Conservation (phyloP, 2,797 vertebrate species). For the Borostomias antarcticus region DNA sequence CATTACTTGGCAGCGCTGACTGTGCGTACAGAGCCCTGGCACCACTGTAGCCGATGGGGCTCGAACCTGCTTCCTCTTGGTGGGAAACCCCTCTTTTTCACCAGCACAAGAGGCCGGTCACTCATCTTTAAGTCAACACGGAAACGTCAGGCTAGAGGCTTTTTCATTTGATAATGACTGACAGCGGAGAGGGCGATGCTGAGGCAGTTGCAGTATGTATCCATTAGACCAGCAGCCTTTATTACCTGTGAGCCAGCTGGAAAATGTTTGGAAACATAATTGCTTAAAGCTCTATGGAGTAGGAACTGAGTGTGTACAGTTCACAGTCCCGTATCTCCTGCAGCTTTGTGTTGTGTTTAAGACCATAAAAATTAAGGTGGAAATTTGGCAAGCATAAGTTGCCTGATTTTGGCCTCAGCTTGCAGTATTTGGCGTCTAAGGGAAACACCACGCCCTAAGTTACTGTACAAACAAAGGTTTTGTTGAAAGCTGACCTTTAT, state of each 20-base stretch:
- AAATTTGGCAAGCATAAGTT: constrained; percentile 34
- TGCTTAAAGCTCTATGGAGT: constrained; percentile 60
- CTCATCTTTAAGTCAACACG: neutral
- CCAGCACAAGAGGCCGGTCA: neutral
- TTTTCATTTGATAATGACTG: no score
- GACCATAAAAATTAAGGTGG: constrained; percentile 30
- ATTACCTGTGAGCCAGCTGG: constrained; percentile 46
- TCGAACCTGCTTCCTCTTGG: no score
- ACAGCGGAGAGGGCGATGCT: neutral
- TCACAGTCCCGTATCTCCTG: constrained; percentile 44
- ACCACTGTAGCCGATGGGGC: no score
- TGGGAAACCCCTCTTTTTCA: no score
- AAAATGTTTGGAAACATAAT: constrained; percentile 68
- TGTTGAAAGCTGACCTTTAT: constrained; percentile 7
- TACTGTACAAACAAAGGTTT: neutral
- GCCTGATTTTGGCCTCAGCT: constrained; percentile 20
- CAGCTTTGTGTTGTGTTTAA: constrained; percentile 46
- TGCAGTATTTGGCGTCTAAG: neutral
- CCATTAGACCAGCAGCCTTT: neutral
- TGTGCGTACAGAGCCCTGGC: no score
- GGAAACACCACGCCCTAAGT: neutral
- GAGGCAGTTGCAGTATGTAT: neutral
- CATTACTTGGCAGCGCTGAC: no score
- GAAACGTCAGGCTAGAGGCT: neutral
- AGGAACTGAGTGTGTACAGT: constrained; percentile 45